Evolutionary conservation across 1,140 invertebrate species (phyloP).

Genomic region (Megalonaias nervosa): DNA sequence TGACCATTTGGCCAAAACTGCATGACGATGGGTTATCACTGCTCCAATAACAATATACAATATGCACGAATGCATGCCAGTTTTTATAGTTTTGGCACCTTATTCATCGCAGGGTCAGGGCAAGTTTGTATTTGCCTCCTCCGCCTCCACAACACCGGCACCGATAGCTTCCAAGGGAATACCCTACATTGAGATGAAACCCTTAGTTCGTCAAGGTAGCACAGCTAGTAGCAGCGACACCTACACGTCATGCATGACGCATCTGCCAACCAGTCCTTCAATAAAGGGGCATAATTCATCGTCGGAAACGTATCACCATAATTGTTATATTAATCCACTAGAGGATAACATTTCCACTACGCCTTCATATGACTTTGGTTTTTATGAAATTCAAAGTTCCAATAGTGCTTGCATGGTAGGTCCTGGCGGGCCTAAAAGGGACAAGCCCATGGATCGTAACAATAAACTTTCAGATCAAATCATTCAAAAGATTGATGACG

Average conservation of each 20-base stretch:
- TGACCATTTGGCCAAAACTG: no score
- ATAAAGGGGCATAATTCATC: conserved; percentile 34
- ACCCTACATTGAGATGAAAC: conserved; percentile 85
- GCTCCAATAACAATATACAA: no score
- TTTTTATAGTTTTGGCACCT: no score
- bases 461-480: conserved; percentile 51
- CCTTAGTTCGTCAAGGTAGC: conserved; percentile 73
- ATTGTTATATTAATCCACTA: conserved; percentile 93
- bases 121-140: background rate
- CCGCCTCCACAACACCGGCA: background rate
- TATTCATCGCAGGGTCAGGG: conserved; percentile 24
- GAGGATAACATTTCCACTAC: conserved; percentile 70
- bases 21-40: no score
- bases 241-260: conserved; percentile 95
- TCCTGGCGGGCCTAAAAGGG: no score
- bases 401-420: conserved; percentile 28
- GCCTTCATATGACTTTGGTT: conserved; percentile 14
- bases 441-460: conserved; percentile 1
- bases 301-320: conserved; percentile 72
- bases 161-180: conserved; percentile 63
- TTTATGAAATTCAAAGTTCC: conserved; percentile 21
- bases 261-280: conserved; percentile 76
- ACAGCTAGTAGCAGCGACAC: conserved; percentile 84
- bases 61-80: no score
- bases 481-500: conserved; percentile 64